Evolutionary conservation across 2,888 invertebrate genomes (phyloP).

Genomic region (Mylabris sibirica): DNA sequence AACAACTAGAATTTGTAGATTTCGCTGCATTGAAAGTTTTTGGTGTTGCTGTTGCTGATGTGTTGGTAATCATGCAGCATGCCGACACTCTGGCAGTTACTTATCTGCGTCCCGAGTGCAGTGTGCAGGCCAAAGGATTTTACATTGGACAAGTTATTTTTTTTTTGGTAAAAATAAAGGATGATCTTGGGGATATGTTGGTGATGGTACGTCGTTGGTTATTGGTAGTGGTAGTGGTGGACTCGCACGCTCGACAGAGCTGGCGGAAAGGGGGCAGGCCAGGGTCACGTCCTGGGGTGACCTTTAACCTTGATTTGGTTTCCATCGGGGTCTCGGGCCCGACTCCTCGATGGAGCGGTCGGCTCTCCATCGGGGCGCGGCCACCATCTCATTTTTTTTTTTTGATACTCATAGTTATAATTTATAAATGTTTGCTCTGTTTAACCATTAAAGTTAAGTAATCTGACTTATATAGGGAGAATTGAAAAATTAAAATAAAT

Average conservation of each 20-base stretch:
- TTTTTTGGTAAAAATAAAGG: neutral
- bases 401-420: neutral
- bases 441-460: neutral
- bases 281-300: slow-evolving; percentile 77
- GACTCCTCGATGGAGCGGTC: slow-evolving; percentile 52
- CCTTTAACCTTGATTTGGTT: slow-evolving; percentile 82
- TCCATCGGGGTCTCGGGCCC: slow-evolving; percentile 75
- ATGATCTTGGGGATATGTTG: neutral
- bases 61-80: slow-evolving; percentile 49
- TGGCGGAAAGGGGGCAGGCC: slow-evolving; percentile 63
- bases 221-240: slow-evolving; percentile 44
- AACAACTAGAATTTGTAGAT: neutral
- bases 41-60: neutral
- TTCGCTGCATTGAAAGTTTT: neutral
- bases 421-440: neutral
- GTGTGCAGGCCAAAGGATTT: slow-evolving; percentile 48
- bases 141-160: neutral
- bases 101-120: slow-evolving; percentile 56
- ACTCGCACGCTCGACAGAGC: slow-evolving; percentile 59
- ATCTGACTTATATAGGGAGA: neutral
- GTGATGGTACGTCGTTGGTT: no score
- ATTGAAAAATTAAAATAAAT: slow-evolving; percentile 29
- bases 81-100: slow-evolving; percentile 56
- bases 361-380: slow-evolving; percentile 46
- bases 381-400: slow-evolving; percentile 27